Evolutionary conservation across 2,888 invertebrate species (phyloP), one percentile per base, ranked within the genome.

Genomic region (Meganola albula): DNA sequence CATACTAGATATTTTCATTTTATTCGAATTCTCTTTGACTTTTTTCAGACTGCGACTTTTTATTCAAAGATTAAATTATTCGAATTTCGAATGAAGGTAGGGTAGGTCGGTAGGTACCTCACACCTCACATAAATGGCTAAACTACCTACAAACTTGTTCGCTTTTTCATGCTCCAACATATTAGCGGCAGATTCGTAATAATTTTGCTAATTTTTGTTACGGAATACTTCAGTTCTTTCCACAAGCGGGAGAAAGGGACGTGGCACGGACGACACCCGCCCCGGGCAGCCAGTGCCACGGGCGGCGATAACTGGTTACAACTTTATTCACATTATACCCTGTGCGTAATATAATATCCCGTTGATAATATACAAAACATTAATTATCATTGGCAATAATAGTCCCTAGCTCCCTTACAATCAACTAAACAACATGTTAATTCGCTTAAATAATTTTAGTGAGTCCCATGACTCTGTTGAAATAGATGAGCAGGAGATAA

Each of bases 331-430:
- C 68, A 74, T 71, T 74, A 74, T 80, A 84, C 84, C 84, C 84
- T 84, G 84, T 84, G 83, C 79, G 62, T 74, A 71, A 66, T 74
- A 72, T 73, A 46, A 55, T 53, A 72, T 69, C 68, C 69, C 76
- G 69, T 75, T 73, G 77, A 71, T 71, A 74, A 75, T 72, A 74
- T 70, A 63, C 60, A 73, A 68, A 78, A 77, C 65, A 69, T 71
- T n/a, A 63, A 59, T 63, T 58, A 77, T 72, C 72, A 78, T 75
- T 74, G 76, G 70, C 68, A 73, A 72, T 71, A 72, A 66, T 62
- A 71, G 77, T 80, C 80, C 82, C 84, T 80, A 77, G 78, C 72
- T 73, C 82, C 80, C 53, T 69, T 57, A 74, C 66, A 74, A 65
- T 71, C 61, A 68, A 73, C 60, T 71, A 74, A 77, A 71, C 64